phyloP scores from a whole-genome alignment of 53 echinoderm and acorn worm species.

The Astropecten irregularis region DNA sequence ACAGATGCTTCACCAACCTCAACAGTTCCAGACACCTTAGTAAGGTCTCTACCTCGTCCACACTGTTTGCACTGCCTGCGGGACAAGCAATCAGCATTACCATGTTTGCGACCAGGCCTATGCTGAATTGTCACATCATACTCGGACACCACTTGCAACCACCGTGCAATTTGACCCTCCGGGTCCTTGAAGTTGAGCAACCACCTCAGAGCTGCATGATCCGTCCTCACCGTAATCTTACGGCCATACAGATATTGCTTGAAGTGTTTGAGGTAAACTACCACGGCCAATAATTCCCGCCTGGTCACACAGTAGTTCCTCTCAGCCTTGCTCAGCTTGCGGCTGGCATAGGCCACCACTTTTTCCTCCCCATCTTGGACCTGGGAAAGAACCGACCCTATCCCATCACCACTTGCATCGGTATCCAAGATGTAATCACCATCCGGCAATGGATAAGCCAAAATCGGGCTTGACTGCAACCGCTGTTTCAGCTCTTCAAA shows the following conservation, averaged over 20 bases:
- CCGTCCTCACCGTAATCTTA: neutral
- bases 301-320: neutral
- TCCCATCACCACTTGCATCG: neutral
- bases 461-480: neutral
- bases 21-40: neutral
- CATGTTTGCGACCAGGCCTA: neutral
- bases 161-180: neutral
- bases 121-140: neutral
- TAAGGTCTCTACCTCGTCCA: neutral
- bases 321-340: neutral
- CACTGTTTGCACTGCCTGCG: conserved; percentile 1
- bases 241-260: conserved; percentile 15
- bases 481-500: neutral
- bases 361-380: neutral
- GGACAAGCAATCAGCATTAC: neutral
- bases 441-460: neutral
- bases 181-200: conserved; percentile 3
- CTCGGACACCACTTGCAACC: neutral
- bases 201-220: neutral
- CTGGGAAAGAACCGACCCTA: neutral
- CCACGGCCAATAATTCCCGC: neutral
- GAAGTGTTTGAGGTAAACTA: neutral
- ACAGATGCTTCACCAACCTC: neutral
- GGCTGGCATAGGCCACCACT: neutral
- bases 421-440: conserved; percentile 10